Evolutionary conservation across 2,888 invertebrate species (phyloP).

Genomic region (Calameuta pallipes): DNA sequence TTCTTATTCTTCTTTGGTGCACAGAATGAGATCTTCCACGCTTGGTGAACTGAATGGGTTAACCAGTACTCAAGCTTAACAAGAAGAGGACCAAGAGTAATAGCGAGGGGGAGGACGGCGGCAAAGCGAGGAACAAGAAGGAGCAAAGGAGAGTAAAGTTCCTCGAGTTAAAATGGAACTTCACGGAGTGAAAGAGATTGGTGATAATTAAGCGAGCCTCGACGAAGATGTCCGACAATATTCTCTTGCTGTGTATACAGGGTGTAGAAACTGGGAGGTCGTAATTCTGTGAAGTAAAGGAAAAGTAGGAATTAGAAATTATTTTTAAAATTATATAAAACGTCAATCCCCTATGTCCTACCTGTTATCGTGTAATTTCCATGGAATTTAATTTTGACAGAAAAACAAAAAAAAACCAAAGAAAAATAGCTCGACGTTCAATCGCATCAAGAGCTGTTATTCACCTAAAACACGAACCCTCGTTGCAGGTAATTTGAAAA

Average conservation of each 20-base stretch:
- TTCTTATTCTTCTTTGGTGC: not conserved
- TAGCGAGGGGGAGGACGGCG: slow-evolving; percentile 5
- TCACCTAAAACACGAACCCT: no score
- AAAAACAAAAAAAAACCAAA: slow-evolving; percentile 7
- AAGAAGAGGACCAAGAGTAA: slow-evolving; percentile 11
- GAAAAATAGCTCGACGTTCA: no score
- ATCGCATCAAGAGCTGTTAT: no score
- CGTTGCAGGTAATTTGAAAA: no score
- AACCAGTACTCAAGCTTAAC: slow-evolving; percentile 19
- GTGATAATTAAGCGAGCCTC: slow-evolving; percentile 32
- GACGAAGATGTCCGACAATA: slow-evolving; percentile 26
- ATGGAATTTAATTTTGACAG: no score
- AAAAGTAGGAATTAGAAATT: no score
- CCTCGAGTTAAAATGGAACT: slow-evolving; percentile 26
- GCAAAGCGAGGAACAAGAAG: slow-evolving; percentile 16
- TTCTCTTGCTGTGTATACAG: slow-evolving; percentile 24
- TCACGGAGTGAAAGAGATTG: slow-evolving; percentile 25
- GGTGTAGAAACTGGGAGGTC: slow-evolving; percentile 23
- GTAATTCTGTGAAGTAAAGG: slow-evolving; percentile 14
- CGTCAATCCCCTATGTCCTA: no score
- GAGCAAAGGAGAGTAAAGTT: slow-evolving; percentile 1
- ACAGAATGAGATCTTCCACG: not conserved
- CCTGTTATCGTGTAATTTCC: no score
- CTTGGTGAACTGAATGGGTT: slow-evolving; percentile 1
- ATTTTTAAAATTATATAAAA: no score